Base-by-base conservation (phyloP, 2,797 vertebrate genomes). In the Pterois miles region DNA sequence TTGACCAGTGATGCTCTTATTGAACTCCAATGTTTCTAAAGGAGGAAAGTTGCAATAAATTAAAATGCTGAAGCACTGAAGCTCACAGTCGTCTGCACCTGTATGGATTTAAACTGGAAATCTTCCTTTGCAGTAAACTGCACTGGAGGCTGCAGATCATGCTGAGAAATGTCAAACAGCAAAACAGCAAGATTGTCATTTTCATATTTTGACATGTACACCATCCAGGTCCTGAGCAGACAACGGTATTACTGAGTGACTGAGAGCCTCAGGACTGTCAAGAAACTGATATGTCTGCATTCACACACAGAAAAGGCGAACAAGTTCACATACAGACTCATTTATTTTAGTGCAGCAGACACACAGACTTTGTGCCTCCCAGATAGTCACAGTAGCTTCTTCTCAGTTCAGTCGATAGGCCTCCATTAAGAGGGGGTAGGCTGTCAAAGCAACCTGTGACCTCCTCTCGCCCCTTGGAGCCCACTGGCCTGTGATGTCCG, bases 401-500 rank as follows among this genome's bases (percentile, higher is more conserved):
- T 89, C 92, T 85, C 54, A 89, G 92, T 86, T 89, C 92, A 96
- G 96, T 98, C 97, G 93, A 98, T 98, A 97, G 88, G 68, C 90
- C 86, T 96, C 97, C 97, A 98, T 98, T 98, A 98, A 94, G 93
- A 94, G 85, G 86, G 89, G 91, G 91, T 91, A 89, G 91, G 94
- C 95, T 96, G 95, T 96, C 94, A 93, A 87, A 91, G 87, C 91
- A 96, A 96, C 94, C 95, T 9, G 85, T 96, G 93, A 95, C 96
- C 96, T 92, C 91, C 88, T 89, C 87, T 93, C 85, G 74, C 88
- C 91, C 85, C 89, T 76, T 77, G 75, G 89, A 92, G 93, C 92
- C 91, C 89, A 83, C 93, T 89, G 90, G 93, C 94, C 89, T 88
- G 86, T 78, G 89, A 93, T 93, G 93, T 94, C 93, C 91, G 89